These are phyloP conservation scores for Lottia gigantea DNA, from an alignment of 2,888 invertebrate genomes.

Conservation along the genomic window DNA sequence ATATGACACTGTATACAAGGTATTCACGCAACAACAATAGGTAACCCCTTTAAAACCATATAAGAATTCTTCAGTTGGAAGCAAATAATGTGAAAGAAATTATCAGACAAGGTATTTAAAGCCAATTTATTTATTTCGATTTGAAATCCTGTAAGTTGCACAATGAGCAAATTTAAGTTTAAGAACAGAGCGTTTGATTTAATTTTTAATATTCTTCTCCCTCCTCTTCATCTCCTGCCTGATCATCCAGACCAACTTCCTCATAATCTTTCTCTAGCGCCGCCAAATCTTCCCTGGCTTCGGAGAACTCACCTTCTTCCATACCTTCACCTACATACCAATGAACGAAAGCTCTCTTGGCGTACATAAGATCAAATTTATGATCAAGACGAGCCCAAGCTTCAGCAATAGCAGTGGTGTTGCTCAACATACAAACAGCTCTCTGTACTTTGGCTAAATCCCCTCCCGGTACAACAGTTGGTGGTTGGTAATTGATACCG, in stretches of 20 bases:
- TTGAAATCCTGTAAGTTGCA: too few relatives aligned
- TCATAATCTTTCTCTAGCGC: background rate
- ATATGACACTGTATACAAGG: too few relatives aligned
- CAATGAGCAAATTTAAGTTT: too few relatives aligned
- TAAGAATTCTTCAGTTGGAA: too few relatives aligned
- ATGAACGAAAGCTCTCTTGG: constrained; percentile 10
- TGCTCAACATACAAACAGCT: constrained; percentile 8
- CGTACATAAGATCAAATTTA: constrained; percentile 3
- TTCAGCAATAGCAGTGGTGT: background rate
- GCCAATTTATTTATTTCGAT: too few relatives aligned
- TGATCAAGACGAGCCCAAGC: constrained; percentile 4
- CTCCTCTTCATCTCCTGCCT: background rate
- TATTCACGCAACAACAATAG: too few relatives aligned
- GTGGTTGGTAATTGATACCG: constrained; percentile 9
- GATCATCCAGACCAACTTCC: background rate
- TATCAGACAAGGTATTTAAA: too few relatives aligned
- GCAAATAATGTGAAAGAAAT: too few relatives aligned
- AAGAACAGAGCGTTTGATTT: background rate
- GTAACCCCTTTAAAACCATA: too few relatives aligned
- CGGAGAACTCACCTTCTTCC: constrained; percentile 3
- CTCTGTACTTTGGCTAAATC: constrained; percentile 7
- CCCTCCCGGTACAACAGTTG: constrained; percentile 8
- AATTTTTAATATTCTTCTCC: constrained; percentile 5
- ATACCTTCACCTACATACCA: constrained; percentile 10
- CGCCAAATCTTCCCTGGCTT: background rate